Conservation (phyloP, 2,888 invertebrate genomes). For the Trachelus iudaicus region DNA sequence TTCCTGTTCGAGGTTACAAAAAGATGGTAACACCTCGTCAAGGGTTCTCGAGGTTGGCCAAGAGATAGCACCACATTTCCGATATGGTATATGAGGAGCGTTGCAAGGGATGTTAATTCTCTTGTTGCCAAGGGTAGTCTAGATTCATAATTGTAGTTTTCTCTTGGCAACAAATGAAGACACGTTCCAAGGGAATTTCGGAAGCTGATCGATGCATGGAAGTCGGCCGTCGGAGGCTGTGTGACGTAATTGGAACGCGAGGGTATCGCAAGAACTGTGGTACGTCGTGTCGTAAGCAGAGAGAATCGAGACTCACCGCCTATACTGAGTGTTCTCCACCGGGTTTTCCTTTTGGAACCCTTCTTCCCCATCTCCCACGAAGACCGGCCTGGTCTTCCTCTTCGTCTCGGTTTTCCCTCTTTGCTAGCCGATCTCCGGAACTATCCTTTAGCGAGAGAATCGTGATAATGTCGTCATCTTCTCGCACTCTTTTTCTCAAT, state of each 20-base stretch:
- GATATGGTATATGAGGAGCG: background rate
- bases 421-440: background rate
- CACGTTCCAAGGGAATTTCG: background rate
- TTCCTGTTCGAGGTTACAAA: background rate
- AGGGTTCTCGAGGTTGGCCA: background rate
- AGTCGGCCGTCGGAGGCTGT: background rate
- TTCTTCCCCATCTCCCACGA: constrained; percentile 67
- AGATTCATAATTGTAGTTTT: background rate
- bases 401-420: constrained; percentile 4
- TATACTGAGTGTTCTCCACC: constrained; percentile 73
- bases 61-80: background rate
- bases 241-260: constrained; percentile 3
- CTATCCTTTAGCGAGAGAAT: constrained; percentile 3
- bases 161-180: background rate
- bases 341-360: constrained; percentile 69
- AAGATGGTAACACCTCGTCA: background rate
- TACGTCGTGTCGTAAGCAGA: background rate
- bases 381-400: constrained; percentile 36
- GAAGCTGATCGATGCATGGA: background rate
- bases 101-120: background rate
- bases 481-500: constrained; percentile 9
- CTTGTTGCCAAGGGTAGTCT: background rate
- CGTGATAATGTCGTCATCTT: constrained; percentile 4
- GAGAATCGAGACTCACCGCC: constrained; percentile 64
- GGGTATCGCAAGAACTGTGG: background rate